Percentiles rank a stretch among this genome's conserved stretches.
phyloP scores from a whole-genome alignment of 2,113 vertebrate species.

The Oxyura jamaicensis region DNA sequence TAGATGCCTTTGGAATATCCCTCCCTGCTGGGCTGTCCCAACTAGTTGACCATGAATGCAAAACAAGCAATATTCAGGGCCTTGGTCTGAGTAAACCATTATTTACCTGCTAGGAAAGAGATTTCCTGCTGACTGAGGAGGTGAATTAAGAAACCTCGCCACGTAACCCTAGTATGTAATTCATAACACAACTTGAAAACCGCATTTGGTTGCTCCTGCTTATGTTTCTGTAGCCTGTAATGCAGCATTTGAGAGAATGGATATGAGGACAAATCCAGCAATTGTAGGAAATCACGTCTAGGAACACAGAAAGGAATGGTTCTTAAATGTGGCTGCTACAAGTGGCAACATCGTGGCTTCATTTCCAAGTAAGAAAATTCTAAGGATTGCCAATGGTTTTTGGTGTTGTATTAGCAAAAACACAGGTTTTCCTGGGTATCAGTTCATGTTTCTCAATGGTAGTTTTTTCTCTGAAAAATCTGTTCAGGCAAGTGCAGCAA shows the following conservation, averaged over 20 bases:
- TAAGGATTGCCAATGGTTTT: neutral
- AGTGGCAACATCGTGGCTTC: neutral
- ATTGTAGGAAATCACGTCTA: neutral
- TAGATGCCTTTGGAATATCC: conserved; percentile 2
- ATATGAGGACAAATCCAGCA: neutral
- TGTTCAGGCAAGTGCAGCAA: conserved; percentile 42
- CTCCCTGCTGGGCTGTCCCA: conserved; percentile 47
- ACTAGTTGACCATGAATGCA: conserved; percentile 48
- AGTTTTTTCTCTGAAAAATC: conserved; percentile 20
- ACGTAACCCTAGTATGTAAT: neutral
- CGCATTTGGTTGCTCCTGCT: neutral
- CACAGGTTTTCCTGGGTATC: neutral
- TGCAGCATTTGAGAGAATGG: neutral
- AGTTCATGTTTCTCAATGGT: neutral
- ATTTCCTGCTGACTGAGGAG: conserved; percentile 34
- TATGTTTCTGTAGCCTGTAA: neutral
- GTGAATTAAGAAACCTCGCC: neutral
- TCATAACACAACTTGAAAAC: neutral
- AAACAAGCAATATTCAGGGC: conserved; percentile 37
- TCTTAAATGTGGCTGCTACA: neutral
- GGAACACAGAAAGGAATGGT: neutral
- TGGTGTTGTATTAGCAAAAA: conserved; percentile 4
- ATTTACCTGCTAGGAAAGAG: conserved; percentile 57
- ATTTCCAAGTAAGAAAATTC: neutral
- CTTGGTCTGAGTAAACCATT: conserved; percentile 42